Conservation (phyloP, 2,797 vertebrate genomes). For the Toxotes lorentzi region DNA sequence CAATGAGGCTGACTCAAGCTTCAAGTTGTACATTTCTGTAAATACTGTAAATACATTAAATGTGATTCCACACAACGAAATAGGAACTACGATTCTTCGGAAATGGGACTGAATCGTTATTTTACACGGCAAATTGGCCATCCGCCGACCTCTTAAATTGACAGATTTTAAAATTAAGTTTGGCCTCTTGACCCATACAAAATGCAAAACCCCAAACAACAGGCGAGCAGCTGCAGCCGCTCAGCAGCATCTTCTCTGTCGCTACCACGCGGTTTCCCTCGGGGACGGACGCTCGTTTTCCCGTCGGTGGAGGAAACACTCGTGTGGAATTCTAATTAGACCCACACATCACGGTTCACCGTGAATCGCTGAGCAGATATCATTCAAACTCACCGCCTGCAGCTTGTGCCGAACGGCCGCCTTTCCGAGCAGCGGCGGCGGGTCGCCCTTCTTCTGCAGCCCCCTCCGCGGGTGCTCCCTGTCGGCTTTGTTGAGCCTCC, state of each 20-base stretch:
- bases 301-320: conserved; percentile 3
- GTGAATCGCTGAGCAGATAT: background rate
- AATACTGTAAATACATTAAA: background rate
- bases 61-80: too few relatives aligned
- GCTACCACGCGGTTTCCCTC: conserved; percentile 37
- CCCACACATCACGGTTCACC: background rate
- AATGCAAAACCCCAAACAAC: conserved; percentile 44
- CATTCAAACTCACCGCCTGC: conserved; percentile 78
- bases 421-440: conserved; percentile 78
- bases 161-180: background rate
- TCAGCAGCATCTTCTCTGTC: conserved; percentile 27
- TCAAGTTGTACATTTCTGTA: background rate
- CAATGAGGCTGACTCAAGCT: background rate
- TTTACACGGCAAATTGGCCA: background rate
- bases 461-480: conserved; percentile 71
- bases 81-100: rapidly evolving
- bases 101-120: background rate
- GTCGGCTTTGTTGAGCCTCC: conserved; percentile 75
- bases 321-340: background rate
- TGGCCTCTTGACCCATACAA: background rate
- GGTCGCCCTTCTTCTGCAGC: conserved; percentile 68
- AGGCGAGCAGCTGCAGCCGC: conserved; percentile 52
- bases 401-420: conserved; percentile 78
- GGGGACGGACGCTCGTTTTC: conserved; percentile 3
- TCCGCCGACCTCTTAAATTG: background rate